These are phyloP conservation scores for Odontomyia ornata DNA, from an alignment of 2,888 invertebrate species.

Conservation along the genomic window DNA sequence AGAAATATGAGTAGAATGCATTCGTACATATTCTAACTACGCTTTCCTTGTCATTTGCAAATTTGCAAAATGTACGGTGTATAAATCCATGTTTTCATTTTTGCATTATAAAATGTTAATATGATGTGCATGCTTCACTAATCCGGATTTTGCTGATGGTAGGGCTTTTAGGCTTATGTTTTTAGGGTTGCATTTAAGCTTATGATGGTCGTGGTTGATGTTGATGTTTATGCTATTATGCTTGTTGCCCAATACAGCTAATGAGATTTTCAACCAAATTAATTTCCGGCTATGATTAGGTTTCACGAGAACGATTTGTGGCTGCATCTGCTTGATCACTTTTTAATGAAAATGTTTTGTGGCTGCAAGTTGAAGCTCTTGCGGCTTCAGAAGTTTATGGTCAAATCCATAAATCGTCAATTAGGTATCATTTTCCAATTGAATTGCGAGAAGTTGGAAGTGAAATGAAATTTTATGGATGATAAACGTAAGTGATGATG, in stretches of 20 bases:
- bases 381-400: neutral
- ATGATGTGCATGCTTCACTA: neutral
- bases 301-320: slow-evolving; percentile 65
- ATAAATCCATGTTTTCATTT: slow-evolving; percentile 1
- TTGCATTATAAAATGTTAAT: slow-evolving; percentile 3
- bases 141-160: neutral
- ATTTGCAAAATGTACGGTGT: neutral
- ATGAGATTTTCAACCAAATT: slow-evolving; percentile 65
- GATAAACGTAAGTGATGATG: too few relatives aligned
- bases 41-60: neutral
- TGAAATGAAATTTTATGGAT: too few relatives aligned
- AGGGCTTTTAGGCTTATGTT: neutral
- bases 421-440: too few relatives aligned
- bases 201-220: slow-evolving; percentile 23
- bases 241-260: slow-evolving; percentile 56
- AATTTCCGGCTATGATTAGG: slow-evolving; percentile 65
- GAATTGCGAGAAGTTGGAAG: too few relatives aligned
- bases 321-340: slow-evolving; percentile 53
- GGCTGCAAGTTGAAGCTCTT: neutral
- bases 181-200: neutral
- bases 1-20: too few relatives aligned
- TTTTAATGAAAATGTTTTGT: slow-evolving; percentile 38
- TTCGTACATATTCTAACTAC: too few relatives aligned
- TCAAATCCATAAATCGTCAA: too few relatives aligned
- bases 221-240: slow-evolving; percentile 30